Evolutionary conservation across 2,888 invertebrate species (phyloP).

Genomic region (Orgyia antiqua): DNA sequence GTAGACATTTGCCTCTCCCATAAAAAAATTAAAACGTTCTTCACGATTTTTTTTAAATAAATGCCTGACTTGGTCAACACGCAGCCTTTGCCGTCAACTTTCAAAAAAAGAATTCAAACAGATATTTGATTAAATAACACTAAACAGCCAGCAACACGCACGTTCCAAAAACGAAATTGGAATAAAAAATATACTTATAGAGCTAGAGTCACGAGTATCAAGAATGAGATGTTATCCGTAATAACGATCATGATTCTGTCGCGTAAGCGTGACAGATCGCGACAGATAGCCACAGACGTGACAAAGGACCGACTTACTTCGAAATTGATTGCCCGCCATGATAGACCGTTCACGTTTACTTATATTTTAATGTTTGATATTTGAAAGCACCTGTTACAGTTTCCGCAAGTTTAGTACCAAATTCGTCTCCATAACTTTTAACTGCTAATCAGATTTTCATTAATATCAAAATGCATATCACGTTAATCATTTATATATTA

Average conservation of each 20-base stretch:
- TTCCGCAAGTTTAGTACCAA: too few relatives aligned
- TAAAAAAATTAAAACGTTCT: too few relatives aligned
- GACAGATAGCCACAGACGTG: slow-evolving; percentile 21
- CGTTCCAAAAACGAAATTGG: slow-evolving; percentile 15
- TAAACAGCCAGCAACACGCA: slow-evolving; percentile 21
- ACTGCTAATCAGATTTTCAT: too few relatives aligned
- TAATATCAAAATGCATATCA: too few relatives aligned
- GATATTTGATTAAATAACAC: slow-evolving; percentile 22
- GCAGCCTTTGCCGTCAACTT: slow-evolving; percentile 3
- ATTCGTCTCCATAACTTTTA: too few relatives aligned
- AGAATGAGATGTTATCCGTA: slow-evolving; percentile 41
- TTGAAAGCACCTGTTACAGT: not conserved
- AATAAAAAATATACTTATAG: too few relatives aligned
- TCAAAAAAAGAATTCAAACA: slow-evolving; percentile 20
- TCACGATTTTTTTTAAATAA: too few relatives aligned
- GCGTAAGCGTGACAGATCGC: slow-evolving; percentile 35
- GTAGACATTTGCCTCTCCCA: too few relatives aligned
- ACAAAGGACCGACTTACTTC: slow-evolving; percentile 27
- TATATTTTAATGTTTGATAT: not conserved
- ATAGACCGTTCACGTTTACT: slow-evolving; percentile 8
- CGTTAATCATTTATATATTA: too few relatives aligned
- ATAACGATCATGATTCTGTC: slow-evolving; percentile 24
- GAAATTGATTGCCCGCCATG: slow-evolving; percentile 27
- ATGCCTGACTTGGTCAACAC: not conserved
- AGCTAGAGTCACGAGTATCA: slow-evolving; percentile 29